Evolutionary conservation across 1,140 invertebrate genomes (phyloP), one percentile per base, ranked within the genome.

Genomic region (Drosophila pandora): DNA sequence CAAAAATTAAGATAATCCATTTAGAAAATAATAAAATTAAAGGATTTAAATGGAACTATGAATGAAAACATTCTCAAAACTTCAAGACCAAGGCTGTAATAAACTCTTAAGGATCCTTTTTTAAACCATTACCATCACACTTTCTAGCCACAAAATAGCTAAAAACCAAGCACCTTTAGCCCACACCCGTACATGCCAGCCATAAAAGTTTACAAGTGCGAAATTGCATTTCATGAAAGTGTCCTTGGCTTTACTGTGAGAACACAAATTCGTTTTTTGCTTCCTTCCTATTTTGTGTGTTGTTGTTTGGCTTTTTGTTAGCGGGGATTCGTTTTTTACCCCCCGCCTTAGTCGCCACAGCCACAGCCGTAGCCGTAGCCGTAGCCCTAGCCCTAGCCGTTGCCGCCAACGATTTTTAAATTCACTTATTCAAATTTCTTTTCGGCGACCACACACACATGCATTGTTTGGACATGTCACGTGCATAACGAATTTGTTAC

Each of bases 381-480:
- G 7, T 6, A 28, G 25, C 25, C 25, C 56, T 81, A 71, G 58
- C 74, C 17, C 1, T 17, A 8, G 41, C 13, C 6, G 13, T 4
- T 12, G 41, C 41, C 70, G 56, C 78, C 75, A 88, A 82, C 83
- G 79, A 75, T 87, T 82, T 88, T 88, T 83, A 88, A 88, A 88
- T 88, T 88, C 83, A 88, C 83, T 87, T 88, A 87, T 88, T 88
- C 83, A 88, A 88, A 88, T 88, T 88, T 88, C 76, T 88, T 79
- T 88, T 88, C 52, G 77, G 50, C 74, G 48, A 60, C 67, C 72
- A 50, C 50, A 76, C 34, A 50, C 39, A 45, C 34, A 68, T 60
- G 43, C 76, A 74, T 77, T 78, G 61, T 87, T 88, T 79, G 79
- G 74, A 87, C 82, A 76, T 88, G 79, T 88, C 84, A 88, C 83